A percentile compares a stretch with the other conserved stretches of the same genome.
These are phyloP conservation scores for Uloborus plumipes DNA, from an alignment of 2,888 invertebrate species.

Conservation along the genomic window DNA sequence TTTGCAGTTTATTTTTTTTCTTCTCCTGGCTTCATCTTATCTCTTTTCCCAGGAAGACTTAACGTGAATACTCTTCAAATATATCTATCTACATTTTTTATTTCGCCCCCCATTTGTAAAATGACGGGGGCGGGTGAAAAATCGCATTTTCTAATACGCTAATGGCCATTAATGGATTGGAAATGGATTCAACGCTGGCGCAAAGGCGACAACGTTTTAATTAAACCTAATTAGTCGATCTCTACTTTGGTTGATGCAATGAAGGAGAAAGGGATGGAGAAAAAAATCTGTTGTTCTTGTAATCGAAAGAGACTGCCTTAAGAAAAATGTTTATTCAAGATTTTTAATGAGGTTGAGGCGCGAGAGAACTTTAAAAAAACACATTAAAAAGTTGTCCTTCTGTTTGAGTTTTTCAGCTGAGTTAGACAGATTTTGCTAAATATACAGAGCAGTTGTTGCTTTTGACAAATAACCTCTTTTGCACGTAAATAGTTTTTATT, in stretches of 20 bases:
- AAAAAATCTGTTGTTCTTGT: conserved; percentile 11
- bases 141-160: conserved; percentile 62
- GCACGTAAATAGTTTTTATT: no score
- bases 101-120: neutral
- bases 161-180: conserved; percentile 64
- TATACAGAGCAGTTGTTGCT: no score
- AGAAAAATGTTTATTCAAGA: conserved; percentile 46
- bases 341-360: conserved; percentile 44
- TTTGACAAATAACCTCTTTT: no score
- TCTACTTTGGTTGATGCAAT: conserved; percentile 13
- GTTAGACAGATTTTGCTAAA: no score
- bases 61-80: conserved; percentile 8
- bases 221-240: conserved; percentile 60
- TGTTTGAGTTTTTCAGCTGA: no score
- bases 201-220: conserved; percentile 58
- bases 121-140: conserved; percentile 22
- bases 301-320: conserved; percentile 52
- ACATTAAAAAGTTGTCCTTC: no score
- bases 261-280: conserved; percentile 1
- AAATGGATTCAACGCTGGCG: conserved; percentile 39
- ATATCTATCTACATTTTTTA: no score
- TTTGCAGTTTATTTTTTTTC: conserved; percentile 16
- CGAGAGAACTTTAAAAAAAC: no score
- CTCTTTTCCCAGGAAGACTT: conserved; percentile 44
- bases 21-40: conserved; percentile 39